A percentile compares a stretch with the other conserved stretches of the same genome.
These are phyloP conservation scores for Willowsia nigromaculata DNA, from an alignment of 2,888 invertebrate species.

Conservation along the genomic window DNA sequence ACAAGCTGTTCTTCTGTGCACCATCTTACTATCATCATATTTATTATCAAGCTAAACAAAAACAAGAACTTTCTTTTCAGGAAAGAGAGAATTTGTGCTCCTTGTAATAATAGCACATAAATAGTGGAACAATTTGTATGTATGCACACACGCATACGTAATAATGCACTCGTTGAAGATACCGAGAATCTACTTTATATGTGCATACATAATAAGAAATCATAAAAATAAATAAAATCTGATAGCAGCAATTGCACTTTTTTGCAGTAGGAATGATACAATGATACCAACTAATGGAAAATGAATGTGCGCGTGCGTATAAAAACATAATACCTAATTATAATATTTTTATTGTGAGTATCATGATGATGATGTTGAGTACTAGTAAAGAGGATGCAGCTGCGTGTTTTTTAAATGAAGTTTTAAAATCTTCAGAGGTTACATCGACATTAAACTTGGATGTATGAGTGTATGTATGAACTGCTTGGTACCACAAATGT, in stretches of 20 bases:
- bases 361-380: not conserved
- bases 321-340: not conserved
- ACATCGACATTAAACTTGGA: not conserved
- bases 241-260: not conserved
- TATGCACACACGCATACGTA: not conserved
- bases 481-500: not conserved
- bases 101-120: not conserved
- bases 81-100: not conserved
- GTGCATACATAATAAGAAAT: not conserved
- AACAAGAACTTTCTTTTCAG: conserved; percentile 39
- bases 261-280: not conserved
- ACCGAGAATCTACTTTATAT: not conserved
- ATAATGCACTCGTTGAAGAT: not conserved
- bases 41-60: not conserved
- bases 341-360: not conserved
- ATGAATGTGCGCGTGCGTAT: not conserved
- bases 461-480: not conserved
- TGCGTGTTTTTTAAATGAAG: too few species aligned
- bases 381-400: not conserved
- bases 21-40: too few species aligned
- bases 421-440: not conserved
- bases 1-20: too few species aligned
- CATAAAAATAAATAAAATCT: not conserved
- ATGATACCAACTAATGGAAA: not conserved
- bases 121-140: conserved; percentile 1